phyloP scores from a whole-genome alignment of 1,140 invertebrate species.

The Cydia splendana region DNA sequence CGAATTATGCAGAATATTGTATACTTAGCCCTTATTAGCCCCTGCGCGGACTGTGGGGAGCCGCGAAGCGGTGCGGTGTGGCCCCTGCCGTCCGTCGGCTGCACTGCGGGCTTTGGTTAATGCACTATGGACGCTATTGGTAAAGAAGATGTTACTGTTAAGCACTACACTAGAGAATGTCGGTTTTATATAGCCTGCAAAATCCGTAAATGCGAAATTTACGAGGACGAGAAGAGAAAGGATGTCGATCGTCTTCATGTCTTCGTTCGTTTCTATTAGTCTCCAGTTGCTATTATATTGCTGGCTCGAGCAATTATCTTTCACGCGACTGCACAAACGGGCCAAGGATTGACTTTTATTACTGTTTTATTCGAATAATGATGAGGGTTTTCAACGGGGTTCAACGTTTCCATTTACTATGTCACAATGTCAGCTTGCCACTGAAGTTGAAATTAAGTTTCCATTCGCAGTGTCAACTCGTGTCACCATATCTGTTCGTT shows the following conservation, averaged over 20 bases:
- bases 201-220: background rate
- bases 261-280: background rate
- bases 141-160: too few relatives aligned
- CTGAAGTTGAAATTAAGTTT: background rate
- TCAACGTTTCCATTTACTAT: background rate
- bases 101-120: too few relatives aligned
- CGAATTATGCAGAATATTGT: too few relatives aligned
- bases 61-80: too few relatives aligned
- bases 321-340: background rate
- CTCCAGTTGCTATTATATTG: background rate
- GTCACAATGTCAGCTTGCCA: background rate
- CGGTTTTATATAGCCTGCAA: too few relatives aligned
- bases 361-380: background rate
- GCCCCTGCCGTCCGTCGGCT: too few relatives aligned
- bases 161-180: too few relatives aligned
- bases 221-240: background rate
- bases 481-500: background rate
- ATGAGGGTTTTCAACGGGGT: background rate
- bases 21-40: too few relatives aligned
- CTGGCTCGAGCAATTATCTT: background rate
- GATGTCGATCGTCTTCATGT: background rate
- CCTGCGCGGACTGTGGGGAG: too few relatives aligned
- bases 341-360: slow-evolving; percentile 3
- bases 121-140: too few relatives aligned
- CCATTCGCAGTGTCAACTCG: background rate